Conservation (phyloP, 37 sponge, comb jelly and placozoan species). For the Ianthella basta region DNA sequence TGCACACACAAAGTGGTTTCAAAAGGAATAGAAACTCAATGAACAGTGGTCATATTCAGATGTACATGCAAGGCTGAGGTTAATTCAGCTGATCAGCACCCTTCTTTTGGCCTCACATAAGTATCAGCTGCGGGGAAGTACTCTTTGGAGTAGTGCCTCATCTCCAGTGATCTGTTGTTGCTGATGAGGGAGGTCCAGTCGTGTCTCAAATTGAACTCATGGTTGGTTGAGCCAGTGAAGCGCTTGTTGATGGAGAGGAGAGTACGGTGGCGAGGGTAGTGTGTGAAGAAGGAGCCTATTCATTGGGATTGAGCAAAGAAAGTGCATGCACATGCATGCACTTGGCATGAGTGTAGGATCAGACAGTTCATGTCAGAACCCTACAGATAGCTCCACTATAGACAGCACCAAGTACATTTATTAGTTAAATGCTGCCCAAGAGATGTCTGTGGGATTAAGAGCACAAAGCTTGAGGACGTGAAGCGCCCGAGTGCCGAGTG, state of each 20-base stretch:
- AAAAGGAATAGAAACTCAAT: not conserved
- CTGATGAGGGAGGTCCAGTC: constrained; percentile 97
- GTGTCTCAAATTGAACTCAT: constrained; percentile 93
- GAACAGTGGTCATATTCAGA: too few relatives aligned
- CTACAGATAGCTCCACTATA: too few relatives aligned
- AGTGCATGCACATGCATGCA: not conserved
- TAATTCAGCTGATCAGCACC: too few relatives aligned
- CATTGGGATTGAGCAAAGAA: not conserved
- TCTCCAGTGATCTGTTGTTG: constrained; percentile 69
- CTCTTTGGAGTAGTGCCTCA: constrained; percentile 86
- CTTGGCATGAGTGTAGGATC: not conserved
- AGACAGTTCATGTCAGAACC: not conserved
- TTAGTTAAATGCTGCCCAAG: too few relatives aligned
- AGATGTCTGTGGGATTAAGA: too few relatives aligned
- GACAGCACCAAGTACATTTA: too few relatives aligned
- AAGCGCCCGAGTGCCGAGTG: too few relatives aligned
- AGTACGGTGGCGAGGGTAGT: constrained; percentile 87
- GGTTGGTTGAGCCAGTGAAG: constrained; percentile 83
- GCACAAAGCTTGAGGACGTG: too few relatives aligned
- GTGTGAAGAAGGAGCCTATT: constrained; percentile 82
- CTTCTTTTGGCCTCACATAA: constrained; percentile 55
- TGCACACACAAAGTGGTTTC: not conserved
- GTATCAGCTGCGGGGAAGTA: constrained; percentile 93
- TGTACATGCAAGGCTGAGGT: too few relatives aligned
- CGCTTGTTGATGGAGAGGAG: constrained; percentile 97